Base-by-base conservation (phyloP, 64 coral and sea anemone species). In the Stylophora pistillata region DNA sequence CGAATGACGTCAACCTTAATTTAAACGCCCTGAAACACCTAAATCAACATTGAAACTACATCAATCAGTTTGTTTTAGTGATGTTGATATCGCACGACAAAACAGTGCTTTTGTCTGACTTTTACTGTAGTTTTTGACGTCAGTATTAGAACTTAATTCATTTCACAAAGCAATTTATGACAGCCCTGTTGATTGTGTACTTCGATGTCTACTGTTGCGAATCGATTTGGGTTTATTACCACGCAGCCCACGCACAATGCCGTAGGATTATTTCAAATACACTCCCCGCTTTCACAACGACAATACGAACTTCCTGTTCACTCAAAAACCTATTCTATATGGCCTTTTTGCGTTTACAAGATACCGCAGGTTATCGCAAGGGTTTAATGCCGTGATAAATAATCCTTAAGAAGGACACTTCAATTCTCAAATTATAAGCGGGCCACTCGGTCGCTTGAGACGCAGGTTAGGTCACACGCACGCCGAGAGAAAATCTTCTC, bases 241-340 rank as follows among this genome's bases (percentile, higher is more conserved):
- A 7, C 37, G 37, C 37, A 26, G 69, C 80, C 56, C 78, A 37
- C 3, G 34, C 6, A 18, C 13, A 74, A 37, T 47, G 63, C 68
- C 60, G 53, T 68, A 37, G 47, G 61, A 84, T 41, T 17, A 69
- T 5, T 23, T 23, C 52, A 11, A 70, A 30, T 78, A 69, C 61
- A 47, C 80, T 84, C 62, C 78, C 18, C 29, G 53, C 75, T 53
- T 29, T 82, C 10, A 59, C 78, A 20, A 68, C 31, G 80, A 70
- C 60, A 84, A 62, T 52, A 69, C 79, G 4, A 26, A 84, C 80
- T 84, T 84, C 80, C 80, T 84, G 80, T 27, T 37, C 13, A 82
- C 10, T 14, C 10, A 69, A 17, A 54, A 12, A 21, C 25, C 34
- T 52, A 23, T 58, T 64, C 32, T 52, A 69, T 68, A 84, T 84